Percentiles rank a stretch among this genome's conserved stretches.
Conservation (phyloP, 1,140 invertebrate genomes). For the Ips typographus region DNA sequence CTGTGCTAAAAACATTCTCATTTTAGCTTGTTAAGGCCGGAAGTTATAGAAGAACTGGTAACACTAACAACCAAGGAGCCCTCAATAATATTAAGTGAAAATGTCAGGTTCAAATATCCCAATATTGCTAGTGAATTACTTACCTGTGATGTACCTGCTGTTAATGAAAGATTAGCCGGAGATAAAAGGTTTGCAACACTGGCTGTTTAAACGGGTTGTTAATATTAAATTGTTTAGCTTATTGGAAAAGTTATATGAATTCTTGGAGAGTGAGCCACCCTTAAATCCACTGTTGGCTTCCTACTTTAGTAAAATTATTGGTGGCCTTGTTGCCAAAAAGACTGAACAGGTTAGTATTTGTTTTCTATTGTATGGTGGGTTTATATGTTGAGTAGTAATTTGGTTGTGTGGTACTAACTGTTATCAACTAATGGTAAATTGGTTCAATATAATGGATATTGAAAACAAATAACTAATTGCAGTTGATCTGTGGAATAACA, state of each 20-base stretch:
- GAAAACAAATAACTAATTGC: neutral
- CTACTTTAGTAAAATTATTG: constrained; percentile 93
- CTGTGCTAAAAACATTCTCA: too few relatives aligned
- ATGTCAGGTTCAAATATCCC: constrained; percentile 83
- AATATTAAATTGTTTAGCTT: constrained; percentile 50
- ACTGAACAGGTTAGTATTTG: constrained; percentile 65
- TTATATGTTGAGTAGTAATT: constrained; percentile 1
- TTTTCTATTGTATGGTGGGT: constrained; percentile 1
- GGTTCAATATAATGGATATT: too few relatives aligned
- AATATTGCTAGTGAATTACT: constrained; percentile 93
- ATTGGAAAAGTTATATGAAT: constrained; percentile 83
- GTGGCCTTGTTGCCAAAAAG: constrained; percentile 80
- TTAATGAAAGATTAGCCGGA: constrained; percentile 82
- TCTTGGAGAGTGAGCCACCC: constrained; percentile 82
- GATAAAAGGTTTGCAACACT: constrained; percentile 57
- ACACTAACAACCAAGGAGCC: constrained; percentile 85
- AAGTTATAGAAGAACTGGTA: constrained; percentile 84
- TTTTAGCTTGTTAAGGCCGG: constrained; percentile 75
- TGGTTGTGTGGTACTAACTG: neutral
- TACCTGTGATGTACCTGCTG: constrained; percentile 80
- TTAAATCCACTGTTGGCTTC: constrained; percentile 93
- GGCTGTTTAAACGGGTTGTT: neutral
- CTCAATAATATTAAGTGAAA: constrained; percentile 71
- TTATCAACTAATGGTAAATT: too few relatives aligned
- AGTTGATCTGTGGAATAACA: too few relatives aligned